These are phyloP conservation scores for Cheirogaleus medius DNA, from an alignment of 2,113 vertebrate species.

Conservation along the genomic window DNA sequence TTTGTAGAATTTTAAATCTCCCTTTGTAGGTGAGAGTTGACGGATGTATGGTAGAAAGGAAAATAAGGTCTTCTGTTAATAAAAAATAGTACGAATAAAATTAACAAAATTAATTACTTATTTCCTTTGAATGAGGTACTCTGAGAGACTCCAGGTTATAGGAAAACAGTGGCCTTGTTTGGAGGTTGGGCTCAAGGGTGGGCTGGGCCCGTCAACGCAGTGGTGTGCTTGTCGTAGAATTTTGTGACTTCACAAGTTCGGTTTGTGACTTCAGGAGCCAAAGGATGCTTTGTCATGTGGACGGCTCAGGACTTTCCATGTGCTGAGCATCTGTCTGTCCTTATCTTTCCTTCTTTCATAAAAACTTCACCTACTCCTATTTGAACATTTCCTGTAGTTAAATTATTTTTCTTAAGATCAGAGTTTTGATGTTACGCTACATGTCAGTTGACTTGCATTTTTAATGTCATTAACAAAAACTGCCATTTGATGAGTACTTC, in stretches of 20 bases:
- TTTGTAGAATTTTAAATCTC: neutral
- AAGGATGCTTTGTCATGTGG: neutral
- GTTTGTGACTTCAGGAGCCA: neutral
- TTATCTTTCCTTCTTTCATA: neutral
- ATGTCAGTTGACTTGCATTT: neutral
- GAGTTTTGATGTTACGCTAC: neutral
- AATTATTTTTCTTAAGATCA: neutral
- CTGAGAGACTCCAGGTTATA: neutral
- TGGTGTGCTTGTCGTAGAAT: neutral
- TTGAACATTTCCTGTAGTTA: neutral
- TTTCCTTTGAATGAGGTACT: neutral
- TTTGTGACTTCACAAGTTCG: no score
- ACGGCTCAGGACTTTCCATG: neutral
- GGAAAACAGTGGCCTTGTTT: neutral
- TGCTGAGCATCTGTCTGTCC: neutral
- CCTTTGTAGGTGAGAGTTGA: neutral
- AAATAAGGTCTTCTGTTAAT: neutral
- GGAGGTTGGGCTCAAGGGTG: rapidly evolving
- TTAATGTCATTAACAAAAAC: neutral
- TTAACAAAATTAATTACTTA: neutral
- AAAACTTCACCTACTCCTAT: neutral
- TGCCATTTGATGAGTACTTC: neutral
- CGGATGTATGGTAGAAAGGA: neutral
- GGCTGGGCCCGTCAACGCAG: neutral
- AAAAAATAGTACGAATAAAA: neutral